Evolutionary conservation across 2,888 invertebrate species (phyloP), one percentile per base, ranked within the genome.

Genomic region (Dusona sp.): DNA sequence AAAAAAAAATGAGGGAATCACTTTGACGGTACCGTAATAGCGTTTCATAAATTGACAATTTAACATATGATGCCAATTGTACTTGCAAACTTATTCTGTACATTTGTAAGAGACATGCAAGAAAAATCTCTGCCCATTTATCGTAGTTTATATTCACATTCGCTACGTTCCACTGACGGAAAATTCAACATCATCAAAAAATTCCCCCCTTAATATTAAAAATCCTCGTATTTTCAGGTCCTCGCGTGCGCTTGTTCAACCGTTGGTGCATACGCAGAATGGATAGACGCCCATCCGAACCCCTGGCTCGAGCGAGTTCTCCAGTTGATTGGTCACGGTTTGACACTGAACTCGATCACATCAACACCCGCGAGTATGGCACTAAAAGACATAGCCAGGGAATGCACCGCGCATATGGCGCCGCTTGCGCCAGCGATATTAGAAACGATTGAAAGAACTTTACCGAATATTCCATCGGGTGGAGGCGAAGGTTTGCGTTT

Each of bases 291-390:
- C 74, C 96, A 97, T 94, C 96, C 97, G 0, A 95, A 96, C 25
- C 93, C 92, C 0, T 96, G 96, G 93, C 94, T 98, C 88, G 95
- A 95, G 38, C 95, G 95, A 84, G 96, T 97, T 8, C 95, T 98
- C 79, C 96, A 97, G n/a, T 94, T 98, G 33, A 94, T 97, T 3
- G 95, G 96, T 22, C 94, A 96, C 51, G 97, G 97, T 1, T 94
- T 98, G 16, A 91, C 92, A 0, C 95, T 94, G 45, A 95, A 96
- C 88, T 94, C 96, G 0, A 95, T 96, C 42, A 97, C 97, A 86
- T 96, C 97, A 0, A 97, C 97, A 6, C 96, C 97, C 80, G 97
- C 98, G 0, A 98, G 98, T 4, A 96, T 98, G 94, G 98, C 99
- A 36, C 95, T 99, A 16, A 98, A 98, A 93, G 98, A 98, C 92